phyloP scores from a whole-genome alignment of 1,140 invertebrate species.

The Metaphire vulgaris region DNA sequence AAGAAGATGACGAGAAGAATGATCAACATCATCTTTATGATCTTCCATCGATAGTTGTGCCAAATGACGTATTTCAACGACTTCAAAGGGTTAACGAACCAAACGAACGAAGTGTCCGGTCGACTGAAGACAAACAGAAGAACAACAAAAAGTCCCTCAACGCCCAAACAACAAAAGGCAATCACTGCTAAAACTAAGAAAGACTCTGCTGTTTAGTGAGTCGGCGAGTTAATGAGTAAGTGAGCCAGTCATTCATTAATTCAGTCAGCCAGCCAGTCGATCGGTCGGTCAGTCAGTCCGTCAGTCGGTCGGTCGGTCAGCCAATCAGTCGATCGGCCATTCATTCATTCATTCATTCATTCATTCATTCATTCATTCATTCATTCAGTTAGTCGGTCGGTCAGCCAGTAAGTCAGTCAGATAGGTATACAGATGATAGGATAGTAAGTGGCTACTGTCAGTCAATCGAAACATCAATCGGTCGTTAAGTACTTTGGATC shows the following conservation, averaged over 20 bases:
- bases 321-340: neutral
- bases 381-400: neutral
- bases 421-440: neutral
- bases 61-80: slow-evolving; percentile 32
- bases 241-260: too few relatives aligned
- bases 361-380: neutral
- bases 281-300: neutral
- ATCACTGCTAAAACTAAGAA: too few relatives aligned
- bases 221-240: too few relatives aligned
- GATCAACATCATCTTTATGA: slow-evolving; percentile 19
- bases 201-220: too few relatives aligned
- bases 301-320: neutral
- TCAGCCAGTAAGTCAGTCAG: neutral
- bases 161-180: too few relatives aligned
- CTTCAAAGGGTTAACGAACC: slow-evolving; percentile 30
- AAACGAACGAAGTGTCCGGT: slow-evolving; percentile 31
- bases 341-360: neutral
- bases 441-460: neutral
- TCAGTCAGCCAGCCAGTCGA: neutral
- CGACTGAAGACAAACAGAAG: slow-evolving; percentile 29
- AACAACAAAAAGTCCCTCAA: too few relatives aligned
- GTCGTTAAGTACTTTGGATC: slow-evolving; percentile 70
- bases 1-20: slow-evolving; percentile 15
- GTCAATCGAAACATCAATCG: neutral
- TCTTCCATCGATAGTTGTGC: slow-evolving; percentile 30